Percentiles rank a stretch among this genome's conserved stretches.
Conservation (phyloP, 1,140 invertebrate genomes). For the Drosophila ogumai region DNA sequence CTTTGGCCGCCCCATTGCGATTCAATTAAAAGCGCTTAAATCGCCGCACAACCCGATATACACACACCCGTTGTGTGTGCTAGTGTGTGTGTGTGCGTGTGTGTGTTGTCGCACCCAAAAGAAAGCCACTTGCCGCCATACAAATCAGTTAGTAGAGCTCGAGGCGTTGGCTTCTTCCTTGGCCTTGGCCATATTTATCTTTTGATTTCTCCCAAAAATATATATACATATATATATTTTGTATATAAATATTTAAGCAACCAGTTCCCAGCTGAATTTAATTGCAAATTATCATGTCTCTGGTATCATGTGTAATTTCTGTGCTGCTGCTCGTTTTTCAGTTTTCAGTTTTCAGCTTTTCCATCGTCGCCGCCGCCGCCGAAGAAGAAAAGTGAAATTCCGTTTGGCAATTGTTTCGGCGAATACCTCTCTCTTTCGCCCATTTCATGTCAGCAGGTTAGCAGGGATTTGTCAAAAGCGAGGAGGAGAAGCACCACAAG, state of each 20-base stretch:
- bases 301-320: conserved; percentile 53
- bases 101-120: conserved; percentile 50
- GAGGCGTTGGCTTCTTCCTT: conserved; percentile 41
- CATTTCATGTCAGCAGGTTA: conserved; percentile 76
- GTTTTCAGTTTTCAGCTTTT: conserved; percentile 44
- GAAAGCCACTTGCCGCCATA: conserved; percentile 42
- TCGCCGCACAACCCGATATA: conserved; percentile 21
- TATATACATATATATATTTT: neutral
- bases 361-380: conserved; percentile 32
- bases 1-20: conserved; percentile 50
- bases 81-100: neutral
- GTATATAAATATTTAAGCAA: conserved; percentile 54
- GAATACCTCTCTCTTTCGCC: conserved; percentile 24
- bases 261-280: conserved; percentile 63
- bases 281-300: conserved; percentile 70
- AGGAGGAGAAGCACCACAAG: conserved; percentile 3
- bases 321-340: conserved; percentile 18
- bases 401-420: conserved; percentile 44
- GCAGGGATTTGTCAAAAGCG: conserved; percentile 68
- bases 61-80: neutral
- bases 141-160: conserved; percentile 49
- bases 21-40: conserved; percentile 78
- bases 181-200: conserved; percentile 46
- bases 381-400: conserved; percentile 73
- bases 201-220: conserved; percentile 70